Evolutionary conservation across 2,797 vertebrate genomes (phyloP).

Genomic region (Corythornis leucogaster): DNA sequence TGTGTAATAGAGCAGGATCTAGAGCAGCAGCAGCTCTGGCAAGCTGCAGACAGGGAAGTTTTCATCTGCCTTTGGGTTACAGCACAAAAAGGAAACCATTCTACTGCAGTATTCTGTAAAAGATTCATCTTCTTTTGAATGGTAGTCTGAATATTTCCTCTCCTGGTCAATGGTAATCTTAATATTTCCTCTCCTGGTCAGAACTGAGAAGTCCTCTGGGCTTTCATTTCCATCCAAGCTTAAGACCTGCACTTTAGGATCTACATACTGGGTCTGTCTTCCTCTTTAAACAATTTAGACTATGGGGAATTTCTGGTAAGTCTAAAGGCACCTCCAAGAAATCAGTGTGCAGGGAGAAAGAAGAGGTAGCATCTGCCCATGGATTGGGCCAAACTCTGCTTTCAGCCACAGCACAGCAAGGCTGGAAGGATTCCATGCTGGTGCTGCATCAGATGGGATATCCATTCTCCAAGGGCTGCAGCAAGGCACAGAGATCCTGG

Average conservation of each 20-base stretch:
- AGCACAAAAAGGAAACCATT: background rate
- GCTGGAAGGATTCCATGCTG: background rate
- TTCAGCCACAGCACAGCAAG: constrained; percentile 4
- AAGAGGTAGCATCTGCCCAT: background rate
- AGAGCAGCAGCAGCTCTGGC: background rate
- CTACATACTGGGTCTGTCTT: background rate
- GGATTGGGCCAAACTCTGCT: background rate
- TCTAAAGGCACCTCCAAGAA: background rate
- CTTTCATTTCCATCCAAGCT: background rate
- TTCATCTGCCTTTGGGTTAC: background rate
- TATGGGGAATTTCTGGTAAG: background rate
- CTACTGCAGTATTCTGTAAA: background rate
- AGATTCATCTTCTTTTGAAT: background rate
- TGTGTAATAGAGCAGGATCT: background rate
- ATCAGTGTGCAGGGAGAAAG: background rate
- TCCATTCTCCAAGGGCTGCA: background rate
- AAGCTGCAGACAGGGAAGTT: background rate
- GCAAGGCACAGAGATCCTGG: background rate
- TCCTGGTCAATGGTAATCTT: background rate
- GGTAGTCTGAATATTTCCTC: background rate
- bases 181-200: background rate
- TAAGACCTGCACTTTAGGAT: background rate
- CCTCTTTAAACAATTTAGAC: background rate
- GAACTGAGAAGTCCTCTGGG: background rate
- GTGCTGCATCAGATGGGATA: background rate